phyloP scores from a whole-genome alignment of 2,797 vertebrate species.

The Hypotaenidia philippensis region DNA sequence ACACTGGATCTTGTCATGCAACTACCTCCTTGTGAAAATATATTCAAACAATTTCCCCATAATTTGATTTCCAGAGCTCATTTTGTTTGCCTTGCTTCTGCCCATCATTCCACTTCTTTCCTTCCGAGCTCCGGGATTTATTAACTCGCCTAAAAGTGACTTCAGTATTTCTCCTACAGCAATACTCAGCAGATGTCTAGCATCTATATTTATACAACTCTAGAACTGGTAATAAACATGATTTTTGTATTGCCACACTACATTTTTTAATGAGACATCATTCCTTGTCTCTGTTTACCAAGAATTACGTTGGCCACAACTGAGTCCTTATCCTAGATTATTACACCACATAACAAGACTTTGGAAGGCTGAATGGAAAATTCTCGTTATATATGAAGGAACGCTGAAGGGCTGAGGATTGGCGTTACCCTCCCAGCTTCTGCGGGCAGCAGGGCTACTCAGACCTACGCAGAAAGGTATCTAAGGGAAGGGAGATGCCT shows the following conservation, averaged over 20 bases:
- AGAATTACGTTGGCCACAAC: not conserved
- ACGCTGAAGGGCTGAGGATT: not conserved
- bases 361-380: conserved; percentile 29
- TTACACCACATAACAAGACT: not conserved
- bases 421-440: not conserved
- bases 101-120: not conserved
- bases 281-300: conserved; percentile 27
- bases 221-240: conserved; percentile 46
- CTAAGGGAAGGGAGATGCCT: not conserved
- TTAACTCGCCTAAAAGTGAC: not conserved
- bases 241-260: conserved; percentile 39
- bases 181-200: conserved; percentile 50
- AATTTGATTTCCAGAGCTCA: not conserved
- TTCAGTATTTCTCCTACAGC: conserved; percentile 14
- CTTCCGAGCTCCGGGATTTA: not conserved
- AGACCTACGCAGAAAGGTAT: not conserved
- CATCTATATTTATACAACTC: conserved; percentile 60
- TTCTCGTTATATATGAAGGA: not conserved
- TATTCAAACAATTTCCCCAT: not conserved
- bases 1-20: not conserved
- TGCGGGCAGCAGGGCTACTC: not conserved
- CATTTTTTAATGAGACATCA: conserved; percentile 56
- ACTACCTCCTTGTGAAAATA: not conserved
- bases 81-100: not conserved
- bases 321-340: not conserved